Conservation (phyloP, 2,797 vertebrate genomes). For the Jordanella pulchra region DNA sequence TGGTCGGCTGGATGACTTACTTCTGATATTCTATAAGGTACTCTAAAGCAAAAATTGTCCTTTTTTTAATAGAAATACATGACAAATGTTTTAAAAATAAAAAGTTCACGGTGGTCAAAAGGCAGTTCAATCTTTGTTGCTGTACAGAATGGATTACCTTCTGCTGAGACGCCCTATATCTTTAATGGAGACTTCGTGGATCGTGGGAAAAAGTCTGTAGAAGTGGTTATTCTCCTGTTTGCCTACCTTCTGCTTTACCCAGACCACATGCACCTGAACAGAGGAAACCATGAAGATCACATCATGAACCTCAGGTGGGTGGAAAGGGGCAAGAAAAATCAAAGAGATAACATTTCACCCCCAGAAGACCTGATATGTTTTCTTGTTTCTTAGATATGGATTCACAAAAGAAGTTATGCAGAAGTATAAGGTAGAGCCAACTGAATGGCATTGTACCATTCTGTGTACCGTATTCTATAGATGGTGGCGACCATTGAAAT, state of each 20-base stretch:
- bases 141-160: constrained; percentile 93
- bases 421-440: constrained; percentile 90
- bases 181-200: constrained; percentile 99
- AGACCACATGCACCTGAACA: constrained; percentile 90
- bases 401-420: constrained; percentile 94
- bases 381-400: constrained; percentile 88
- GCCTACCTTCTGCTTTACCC: constrained; percentile 92
- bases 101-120: neutral
- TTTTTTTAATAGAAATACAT: neutral
- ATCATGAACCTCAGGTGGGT: constrained; percentile 92
- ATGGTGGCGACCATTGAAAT: neutral
- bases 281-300: constrained; percentile 97
- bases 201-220: constrained; percentile 91
- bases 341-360: neutral
- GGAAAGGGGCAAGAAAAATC: no score
- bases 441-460: neutral
- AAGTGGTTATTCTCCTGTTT: constrained; percentile 90
- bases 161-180: constrained; percentile 87
- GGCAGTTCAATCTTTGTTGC: neutral
- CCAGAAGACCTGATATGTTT: neutral
- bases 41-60: neutral
- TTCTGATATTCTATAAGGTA: constrained; percentile 98
- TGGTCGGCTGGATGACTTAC: constrained; percentile 92
- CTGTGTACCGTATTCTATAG: neutral
- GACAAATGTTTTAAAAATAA: neutral